Percentiles rank a stretch among this genome's conserved stretches.
These are phyloP conservation scores for Cettia cetti DNA, from an alignment of 2,113 vertebrate species.

Conservation along the genomic window DNA sequence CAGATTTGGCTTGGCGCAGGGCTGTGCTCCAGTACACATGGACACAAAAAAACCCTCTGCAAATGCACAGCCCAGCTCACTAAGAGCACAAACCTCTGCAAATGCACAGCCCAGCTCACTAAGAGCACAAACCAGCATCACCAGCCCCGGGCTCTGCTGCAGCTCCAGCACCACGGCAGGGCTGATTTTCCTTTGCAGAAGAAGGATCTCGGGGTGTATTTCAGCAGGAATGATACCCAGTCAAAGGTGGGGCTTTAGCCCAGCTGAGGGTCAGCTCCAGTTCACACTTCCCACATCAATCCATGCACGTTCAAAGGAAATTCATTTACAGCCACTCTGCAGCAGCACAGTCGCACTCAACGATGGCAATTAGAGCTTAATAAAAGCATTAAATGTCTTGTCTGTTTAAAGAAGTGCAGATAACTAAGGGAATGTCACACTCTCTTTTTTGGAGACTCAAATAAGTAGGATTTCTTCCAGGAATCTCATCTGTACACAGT, in stretches of 20 bases:
- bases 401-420: neutral
- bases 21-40: rapidly evolving
- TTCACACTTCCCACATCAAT: neutral
- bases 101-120: too few species aligned
- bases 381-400: neutral
- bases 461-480: neutral
- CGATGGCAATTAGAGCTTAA: neutral
- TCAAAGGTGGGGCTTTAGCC: rapidly evolving
- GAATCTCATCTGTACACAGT: neutral
- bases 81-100: neutral
- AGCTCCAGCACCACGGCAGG: rapidly evolving
- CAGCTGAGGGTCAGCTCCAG: neutral
- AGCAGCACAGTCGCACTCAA: neutral
- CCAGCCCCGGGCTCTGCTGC: neutral
- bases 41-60: neutral
- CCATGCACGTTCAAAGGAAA: neutral
- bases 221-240: rapidly evolving
- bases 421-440: neutral
- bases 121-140: too few species aligned
- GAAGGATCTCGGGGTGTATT: rapidly evolving
- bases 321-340: neutral
- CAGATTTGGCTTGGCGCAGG: neutral
- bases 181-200: rapidly evolving
- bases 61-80: rapidly evolving
- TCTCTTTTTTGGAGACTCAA: neutral